Evolutionary conservation across 2,113 vertebrate genomes (phyloP), one percentile per base, ranked within the genome.

Genomic region (Burhinus oedicnemus): DNA sequence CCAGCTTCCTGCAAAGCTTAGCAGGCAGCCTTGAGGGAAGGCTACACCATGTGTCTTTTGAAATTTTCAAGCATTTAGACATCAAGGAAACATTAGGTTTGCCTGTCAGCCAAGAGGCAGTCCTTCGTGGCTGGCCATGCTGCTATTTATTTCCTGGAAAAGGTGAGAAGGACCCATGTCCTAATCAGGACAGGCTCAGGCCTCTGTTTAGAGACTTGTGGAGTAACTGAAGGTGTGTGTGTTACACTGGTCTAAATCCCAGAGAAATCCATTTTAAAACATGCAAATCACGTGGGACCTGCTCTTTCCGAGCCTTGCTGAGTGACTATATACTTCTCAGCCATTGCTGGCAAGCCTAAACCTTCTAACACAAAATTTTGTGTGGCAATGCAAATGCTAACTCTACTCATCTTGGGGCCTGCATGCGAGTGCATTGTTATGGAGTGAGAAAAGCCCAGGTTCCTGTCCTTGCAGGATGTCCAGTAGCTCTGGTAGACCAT

Each of bases 291-390:
- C 5, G 95, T 97, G 97, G 97, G 87, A 95, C 97, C 98, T 97
- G 97, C 97, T 98, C 98, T 97, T 97, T 91, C 23, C 1, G 5
- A 95, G 88, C 91, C 93, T 96, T 97, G 65, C 94, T 94, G 85
- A 90, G 94, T 90, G 74, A 13, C 45, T 85, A 34, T 91, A 21
- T 64, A 89, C 90, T 88, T 93, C 38, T 96, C 34, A 66, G 76
- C 45, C 62, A 4, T 83, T 89, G 51, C 94, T 97, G 90, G 81
- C 95, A 93, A 54, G 90, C 76, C 90, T 96, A 92, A 96, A 89
- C 88, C 86, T 75, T 93, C 95, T 98, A 97, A 97, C 97, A 72
- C 77, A 51, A 18, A 64, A 12, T 71, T 51, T 3, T 55, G 29
- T 62, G 89, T 87, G 92, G 61, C 26, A 1, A 29, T 92, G 78